Conservation (phyloP, 2,797 vertebrate species). For the Rhinella marina region DNA sequence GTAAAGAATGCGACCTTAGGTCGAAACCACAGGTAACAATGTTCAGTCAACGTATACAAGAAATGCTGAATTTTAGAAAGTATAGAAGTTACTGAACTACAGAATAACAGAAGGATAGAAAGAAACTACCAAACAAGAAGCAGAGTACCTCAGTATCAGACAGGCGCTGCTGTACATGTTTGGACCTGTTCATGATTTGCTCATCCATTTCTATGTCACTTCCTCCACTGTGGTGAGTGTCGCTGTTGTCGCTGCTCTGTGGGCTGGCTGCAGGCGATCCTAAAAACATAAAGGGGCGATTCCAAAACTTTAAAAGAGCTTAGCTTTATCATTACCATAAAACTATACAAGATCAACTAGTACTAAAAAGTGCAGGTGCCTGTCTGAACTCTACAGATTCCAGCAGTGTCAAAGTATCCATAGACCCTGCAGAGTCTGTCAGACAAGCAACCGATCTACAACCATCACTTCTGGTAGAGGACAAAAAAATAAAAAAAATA, state of each 20-base stretch:
- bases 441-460: background rate
- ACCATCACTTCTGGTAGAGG: background rate
- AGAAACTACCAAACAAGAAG: too few species aligned
- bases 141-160: constrained; percentile 92
- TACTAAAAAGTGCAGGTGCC: too few species aligned
- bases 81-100: too few species aligned
- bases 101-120: too few species aligned
- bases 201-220: constrained; percentile 99
- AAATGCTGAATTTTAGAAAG: too few species aligned
- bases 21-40: too few species aligned
- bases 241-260: constrained; percentile 98
- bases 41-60: too few species aligned
- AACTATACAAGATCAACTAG: background rate
- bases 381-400: too few species aligned
- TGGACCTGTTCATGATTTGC: constrained; percentile 89
- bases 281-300: constrained; percentile 65
- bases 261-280: constrained; percentile 95
- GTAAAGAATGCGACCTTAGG: too few species aligned
- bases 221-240: constrained; percentile 95
- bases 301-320: too few species aligned
- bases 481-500: too few species aligned
- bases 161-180: constrained; percentile 91
- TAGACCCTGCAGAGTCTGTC: background rate
- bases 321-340: background rate
- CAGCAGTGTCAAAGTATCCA: background rate